Base-by-base conservation (phyloP, 2,113 vertebrate genomes). In the Rhea pennata region DNA sequence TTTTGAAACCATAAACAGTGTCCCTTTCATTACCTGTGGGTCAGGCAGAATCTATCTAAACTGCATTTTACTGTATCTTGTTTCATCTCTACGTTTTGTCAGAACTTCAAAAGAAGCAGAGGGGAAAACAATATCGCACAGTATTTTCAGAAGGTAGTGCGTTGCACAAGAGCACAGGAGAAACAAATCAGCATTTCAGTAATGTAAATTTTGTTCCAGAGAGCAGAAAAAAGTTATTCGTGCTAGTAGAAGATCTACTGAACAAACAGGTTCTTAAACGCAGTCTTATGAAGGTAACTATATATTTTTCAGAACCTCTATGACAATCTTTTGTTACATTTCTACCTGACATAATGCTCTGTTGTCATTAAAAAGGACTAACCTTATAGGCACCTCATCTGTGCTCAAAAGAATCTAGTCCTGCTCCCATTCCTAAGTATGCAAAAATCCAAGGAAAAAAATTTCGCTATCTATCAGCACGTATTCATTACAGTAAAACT, bases 401-500 rank as follows among this genome's bases (percentile, higher is more conserved):
- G 36, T 51, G 62, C 10, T 90, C 88, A 59, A 1, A 87, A 36
- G 36, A 36, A 36, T 36, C 36, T 36, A 36, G 36, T 36, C 36
- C 36, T 36, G 36, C 36, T 36, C 36, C 36, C 36, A 36, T 24
- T 58, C 53, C 88, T 46, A 71, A 86, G 92, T 11, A 92, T 76
- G 93, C 78, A 91, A 91, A 94, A 95, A 94, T 46, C 44, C 85
- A 64, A 78, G 72, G 81, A 95, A 91, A 91, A 92, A 88, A 79
- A 77, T 89, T 95, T 94, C 90, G 95, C 76, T 95, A 73, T 94
- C 90, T 78, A 88, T 97, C 91, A 95, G 72, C 89, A 86, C 92
- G 90, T 91, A 88, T 84, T 96, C 93, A 94, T 97, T 95, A 96
- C 42, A 70, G 33, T 65, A n/a, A 75, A 96, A 84, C 88, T 95